phyloP scores from a whole-genome alignment of 2,888 invertebrate genomes.

The Nudaria mundana region DNA sequence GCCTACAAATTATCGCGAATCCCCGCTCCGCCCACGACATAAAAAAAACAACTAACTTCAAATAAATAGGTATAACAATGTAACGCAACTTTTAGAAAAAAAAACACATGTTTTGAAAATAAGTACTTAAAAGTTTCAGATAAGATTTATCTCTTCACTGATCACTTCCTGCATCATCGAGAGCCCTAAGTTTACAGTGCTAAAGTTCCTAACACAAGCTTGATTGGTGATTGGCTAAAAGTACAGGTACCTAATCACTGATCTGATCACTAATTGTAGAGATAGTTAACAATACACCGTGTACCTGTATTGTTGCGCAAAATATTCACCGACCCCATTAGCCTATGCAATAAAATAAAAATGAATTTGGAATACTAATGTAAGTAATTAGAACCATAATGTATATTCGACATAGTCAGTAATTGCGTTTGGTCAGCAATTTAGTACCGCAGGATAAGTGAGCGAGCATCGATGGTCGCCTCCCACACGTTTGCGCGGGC shows the following conservation, averaged over 20 bases:
- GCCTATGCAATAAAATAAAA: not conserved
- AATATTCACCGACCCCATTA: too few species aligned
- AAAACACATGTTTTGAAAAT: too few species aligned
- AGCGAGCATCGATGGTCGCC: slow-evolving; percentile 39
- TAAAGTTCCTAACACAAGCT: too few species aligned
- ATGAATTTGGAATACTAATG: slow-evolving; percentile 26
- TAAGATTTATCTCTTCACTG: too few species aligned
- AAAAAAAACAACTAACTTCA: slow-evolving; percentile 42
- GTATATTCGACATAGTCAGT: slow-evolving; percentile 34
- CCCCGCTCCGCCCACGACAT: slow-evolving; percentile 68
- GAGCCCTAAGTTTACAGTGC: too few species aligned
- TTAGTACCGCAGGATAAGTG: slow-evolving; percentile 57
- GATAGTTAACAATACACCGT: too few species aligned
- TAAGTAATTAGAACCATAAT: slow-evolving; percentile 35
- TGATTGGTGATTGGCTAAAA: too few species aligned
- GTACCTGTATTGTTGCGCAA: too few species aligned
- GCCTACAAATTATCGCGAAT: slow-evolving; percentile 66
- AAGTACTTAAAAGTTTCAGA: too few species aligned
- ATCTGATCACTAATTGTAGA: too few species aligned
- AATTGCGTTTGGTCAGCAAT: slow-evolving; percentile 47
- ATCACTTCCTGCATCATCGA: too few species aligned
- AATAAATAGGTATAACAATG: slow-evolving; percentile 42
- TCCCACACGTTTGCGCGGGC: slow-evolving; percentile 53
- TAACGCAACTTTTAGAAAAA: slow-evolving; percentile 40
- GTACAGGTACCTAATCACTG: too few species aligned